Evolutionary conservation across 2,797 vertebrate genomes (phyloP).

Genomic region (Tinamus major): DNA sequence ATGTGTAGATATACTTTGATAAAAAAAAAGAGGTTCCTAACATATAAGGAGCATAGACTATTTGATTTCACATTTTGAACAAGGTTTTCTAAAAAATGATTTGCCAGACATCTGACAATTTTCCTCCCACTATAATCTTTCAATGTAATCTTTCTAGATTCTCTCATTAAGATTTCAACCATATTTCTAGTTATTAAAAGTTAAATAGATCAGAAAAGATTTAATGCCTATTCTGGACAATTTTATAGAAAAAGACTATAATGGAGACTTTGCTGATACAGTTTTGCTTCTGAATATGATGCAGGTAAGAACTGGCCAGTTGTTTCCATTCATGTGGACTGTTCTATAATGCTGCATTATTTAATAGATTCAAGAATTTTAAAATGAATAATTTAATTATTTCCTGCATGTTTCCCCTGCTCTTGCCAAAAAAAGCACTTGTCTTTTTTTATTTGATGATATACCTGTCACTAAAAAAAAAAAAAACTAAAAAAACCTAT

Average conservation of each 20-base stretch:
- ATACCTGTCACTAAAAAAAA: not conserved
- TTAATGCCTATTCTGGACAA: not conserved
- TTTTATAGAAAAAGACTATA: not conserved
- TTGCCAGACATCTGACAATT: not conserved
- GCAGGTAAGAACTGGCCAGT: not conserved
- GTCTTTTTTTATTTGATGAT: not conserved
- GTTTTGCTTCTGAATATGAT: not conserved
- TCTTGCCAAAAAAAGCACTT: not conserved
- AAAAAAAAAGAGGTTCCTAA: not conserved
- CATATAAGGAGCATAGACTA: not conserved
- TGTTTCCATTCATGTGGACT: not conserved
- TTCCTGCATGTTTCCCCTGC: not conserved
- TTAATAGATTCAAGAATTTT: not conserved
- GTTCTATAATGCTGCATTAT: not conserved
- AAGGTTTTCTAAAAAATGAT: not conserved
- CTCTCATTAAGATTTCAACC: slow-evolving; percentile 7
- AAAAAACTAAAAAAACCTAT: rapidly evolving
- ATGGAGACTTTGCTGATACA: not conserved
- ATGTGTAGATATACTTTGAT: not conserved
- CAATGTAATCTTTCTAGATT: not conserved
- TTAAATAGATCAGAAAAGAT: slow-evolving; percentile 4
- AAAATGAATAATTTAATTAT: slow-evolving; percentile 34
- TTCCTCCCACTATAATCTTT: not conserved
- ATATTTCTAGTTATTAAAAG: not conserved
- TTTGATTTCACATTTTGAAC: not conserved